Evolutionary conservation across 2,888 invertebrate species (phyloP).

Genomic region (Agrotis clavis): DNA sequence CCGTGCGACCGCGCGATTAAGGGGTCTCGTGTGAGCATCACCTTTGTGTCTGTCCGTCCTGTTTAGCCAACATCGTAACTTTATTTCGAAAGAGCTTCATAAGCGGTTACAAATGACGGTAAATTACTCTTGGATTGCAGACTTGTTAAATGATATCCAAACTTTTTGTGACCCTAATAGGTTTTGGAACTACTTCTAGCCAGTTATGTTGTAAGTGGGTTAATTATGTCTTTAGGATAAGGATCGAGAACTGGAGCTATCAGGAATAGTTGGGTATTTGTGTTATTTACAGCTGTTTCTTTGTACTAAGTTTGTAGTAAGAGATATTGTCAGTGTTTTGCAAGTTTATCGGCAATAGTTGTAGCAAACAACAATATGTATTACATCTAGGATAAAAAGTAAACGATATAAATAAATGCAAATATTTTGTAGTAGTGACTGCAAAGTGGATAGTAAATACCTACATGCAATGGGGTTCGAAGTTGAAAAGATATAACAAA

Average conservation of each 20-base stretch:
- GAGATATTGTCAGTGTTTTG: neutral
- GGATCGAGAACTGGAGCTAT: conserved; percentile 2
- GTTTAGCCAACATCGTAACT: conserved; percentile 26
- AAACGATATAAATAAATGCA: neutral
- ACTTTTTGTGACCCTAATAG: conserved; percentile 38
- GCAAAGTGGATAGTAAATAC: too few relatives aligned
- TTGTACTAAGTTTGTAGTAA: too few relatives aligned
- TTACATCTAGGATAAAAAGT: neutral
- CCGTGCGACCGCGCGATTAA: too few relatives aligned
- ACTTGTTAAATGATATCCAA: conserved; percentile 37
- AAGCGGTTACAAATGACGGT: conserved; percentile 50
- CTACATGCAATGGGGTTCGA: too few relatives aligned
- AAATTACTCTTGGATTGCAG: conserved; percentile 34
- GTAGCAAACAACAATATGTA: too few relatives aligned
- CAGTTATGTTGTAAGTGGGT: conserved; percentile 28
- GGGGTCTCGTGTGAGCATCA: too few relatives aligned
- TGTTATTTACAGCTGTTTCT: neutral
- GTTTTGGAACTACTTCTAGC: conserved; percentile 10
- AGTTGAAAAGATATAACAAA: too few relatives aligned
- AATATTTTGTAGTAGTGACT: too few relatives aligned
- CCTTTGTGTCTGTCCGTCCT: conserved; percentile 4
- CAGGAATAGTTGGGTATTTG: neutral
- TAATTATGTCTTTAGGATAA: conserved; percentile 21
- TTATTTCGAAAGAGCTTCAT: conserved; percentile 44
- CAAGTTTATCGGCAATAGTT: too few relatives aligned